These are phyloP conservation scores for Melanotaenia trifasciata DNA, from an alignment of 2,797 vertebrate species.

Conservation along the genomic window DNA sequence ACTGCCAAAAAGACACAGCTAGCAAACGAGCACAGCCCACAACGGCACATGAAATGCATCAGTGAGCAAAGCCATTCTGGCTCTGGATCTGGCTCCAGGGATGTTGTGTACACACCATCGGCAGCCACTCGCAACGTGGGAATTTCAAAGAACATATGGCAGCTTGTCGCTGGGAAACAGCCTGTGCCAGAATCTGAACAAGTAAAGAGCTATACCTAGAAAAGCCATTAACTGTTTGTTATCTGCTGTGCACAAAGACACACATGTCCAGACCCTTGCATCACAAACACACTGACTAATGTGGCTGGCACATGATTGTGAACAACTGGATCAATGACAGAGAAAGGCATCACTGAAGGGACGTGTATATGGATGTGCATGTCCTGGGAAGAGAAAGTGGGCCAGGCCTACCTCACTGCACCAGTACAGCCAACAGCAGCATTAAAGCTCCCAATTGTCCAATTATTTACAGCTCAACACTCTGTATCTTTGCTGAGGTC, in stretches of 20 bases:
- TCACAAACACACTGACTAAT: slow-evolving; percentile 47
- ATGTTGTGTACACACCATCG: slow-evolving; percentile 66
- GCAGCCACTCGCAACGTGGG: slow-evolving; percentile 64
- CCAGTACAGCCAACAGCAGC: slow-evolving; percentile 31
- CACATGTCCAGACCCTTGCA: slow-evolving; percentile 29
- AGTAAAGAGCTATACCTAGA: slow-evolving; percentile 50
- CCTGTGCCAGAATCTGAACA: slow-evolving; percentile 62
- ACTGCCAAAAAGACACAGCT: slow-evolving; percentile 58
- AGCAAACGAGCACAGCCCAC: slow-evolving; percentile 61
- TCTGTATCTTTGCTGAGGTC: slow-evolving; percentile 31
- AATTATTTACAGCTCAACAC: slow-evolving; percentile 57
- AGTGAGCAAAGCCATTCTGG: slow-evolving; percentile 55
- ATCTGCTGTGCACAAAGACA: slow-evolving; percentile 44
- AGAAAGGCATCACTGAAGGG: slow-evolving; percentile 26
- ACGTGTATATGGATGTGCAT: slow-evolving; percentile 22
- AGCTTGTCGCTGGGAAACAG: slow-evolving; percentile 69
- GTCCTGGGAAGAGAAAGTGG: slow-evolving; percentile 9
- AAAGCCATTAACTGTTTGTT: slow-evolving; percentile 52
- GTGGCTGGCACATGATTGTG: slow-evolving; percentile 36
- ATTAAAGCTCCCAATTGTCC: slow-evolving; percentile 46
- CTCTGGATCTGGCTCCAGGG: slow-evolving; percentile 50
- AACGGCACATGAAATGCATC: slow-evolving; percentile 66
- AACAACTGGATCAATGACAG: slow-evolving; percentile 40
- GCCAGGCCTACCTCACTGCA: slow-evolving; percentile 21
- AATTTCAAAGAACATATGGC: slow-evolving; percentile 75